A percentile compares a stretch with the other conserved stretches of the same genome.
Conservation (phyloP, 2,797 vertebrate genomes). For the Poeciliopsis turneri region DNA sequence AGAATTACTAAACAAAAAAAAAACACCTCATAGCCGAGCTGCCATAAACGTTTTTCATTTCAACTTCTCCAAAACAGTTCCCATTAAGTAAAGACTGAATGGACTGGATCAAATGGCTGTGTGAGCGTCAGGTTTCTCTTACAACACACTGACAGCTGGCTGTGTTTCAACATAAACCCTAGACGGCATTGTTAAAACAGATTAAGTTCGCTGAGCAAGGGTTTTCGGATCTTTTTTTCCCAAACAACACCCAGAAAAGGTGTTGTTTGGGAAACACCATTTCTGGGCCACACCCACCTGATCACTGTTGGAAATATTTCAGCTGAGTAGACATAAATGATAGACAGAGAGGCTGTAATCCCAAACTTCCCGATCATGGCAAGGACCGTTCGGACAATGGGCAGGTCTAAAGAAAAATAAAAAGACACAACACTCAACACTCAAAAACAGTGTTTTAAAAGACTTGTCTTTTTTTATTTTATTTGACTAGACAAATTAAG, state of each 20-base stretch:
- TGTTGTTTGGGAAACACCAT: too few species aligned
- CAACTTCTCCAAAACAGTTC: not conserved
- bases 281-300: conserved; percentile 79
- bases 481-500: not conserved
- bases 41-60: not conserved
- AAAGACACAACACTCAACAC: not conserved
- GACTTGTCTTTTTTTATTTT: too few species aligned
- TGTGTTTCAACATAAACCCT: not conserved
- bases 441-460: not conserved
- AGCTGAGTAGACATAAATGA: conserved; percentile 83
- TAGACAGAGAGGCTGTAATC: conserved; percentile 77
- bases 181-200: not conserved
- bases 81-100: not conserved
- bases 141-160: not conserved
- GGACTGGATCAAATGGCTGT: not conserved
- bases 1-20: not conserved
- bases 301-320: conserved; percentile 87
- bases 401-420: conserved; percentile 67
- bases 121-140: not conserved
- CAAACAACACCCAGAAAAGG: not conserved
- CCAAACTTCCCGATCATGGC: conserved; percentile 86
- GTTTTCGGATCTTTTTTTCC: not conserved
- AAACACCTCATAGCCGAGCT: not conserved
- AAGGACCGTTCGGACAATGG: conserved; percentile 70
- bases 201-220: not conserved